Conservation (phyloP, 1,140 invertebrate genomes). For the Ganaspis sp. region DNA sequence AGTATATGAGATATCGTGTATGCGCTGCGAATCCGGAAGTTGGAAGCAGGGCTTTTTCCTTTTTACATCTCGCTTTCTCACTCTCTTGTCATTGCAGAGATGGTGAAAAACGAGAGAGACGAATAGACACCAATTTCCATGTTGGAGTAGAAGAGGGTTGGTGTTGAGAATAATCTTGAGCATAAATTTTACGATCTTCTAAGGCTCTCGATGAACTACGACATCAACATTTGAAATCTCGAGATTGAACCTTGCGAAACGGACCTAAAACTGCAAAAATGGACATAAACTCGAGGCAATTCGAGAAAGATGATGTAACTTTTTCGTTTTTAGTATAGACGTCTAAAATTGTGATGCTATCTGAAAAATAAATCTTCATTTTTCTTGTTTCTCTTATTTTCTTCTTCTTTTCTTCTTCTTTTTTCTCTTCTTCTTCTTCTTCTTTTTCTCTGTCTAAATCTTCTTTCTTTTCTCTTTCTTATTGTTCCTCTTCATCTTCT, state of each 20-base stretch:
- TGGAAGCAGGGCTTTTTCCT: background rate
- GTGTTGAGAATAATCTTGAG: constrained; percentile 1
- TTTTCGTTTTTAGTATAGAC: too few relatives aligned
- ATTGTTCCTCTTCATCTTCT: too few relatives aligned
- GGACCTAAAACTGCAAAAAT: too few relatives aligned
- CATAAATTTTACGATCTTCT: background rate
- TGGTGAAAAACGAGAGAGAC: background rate
- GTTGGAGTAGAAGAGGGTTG: background rate
- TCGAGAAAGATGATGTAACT: too few relatives aligned
- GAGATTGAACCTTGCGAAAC: background rate
- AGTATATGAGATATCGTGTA: constrained; percentile 51
- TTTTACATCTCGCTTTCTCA: background rate
- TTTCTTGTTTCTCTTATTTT: too few relatives aligned
- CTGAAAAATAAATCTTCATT: too few relatives aligned
- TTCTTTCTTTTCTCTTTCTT: too few relatives aligned
- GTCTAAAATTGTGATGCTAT: too few relatives aligned
- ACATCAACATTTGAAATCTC: background rate
- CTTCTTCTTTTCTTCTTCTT: too few relatives aligned
- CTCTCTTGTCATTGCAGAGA: background rate
- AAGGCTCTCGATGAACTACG: background rate
- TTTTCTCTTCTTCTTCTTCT: too few relatives aligned
- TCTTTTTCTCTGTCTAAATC: too few relatives aligned
- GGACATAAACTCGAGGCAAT: too few relatives aligned
- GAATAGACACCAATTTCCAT: constrained; percentile 4
- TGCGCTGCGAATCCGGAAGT: constrained; percentile 7